phyloP scores from a whole-genome alignment of 1,140 invertebrate genomes.

The Dryas iulia region DNA sequence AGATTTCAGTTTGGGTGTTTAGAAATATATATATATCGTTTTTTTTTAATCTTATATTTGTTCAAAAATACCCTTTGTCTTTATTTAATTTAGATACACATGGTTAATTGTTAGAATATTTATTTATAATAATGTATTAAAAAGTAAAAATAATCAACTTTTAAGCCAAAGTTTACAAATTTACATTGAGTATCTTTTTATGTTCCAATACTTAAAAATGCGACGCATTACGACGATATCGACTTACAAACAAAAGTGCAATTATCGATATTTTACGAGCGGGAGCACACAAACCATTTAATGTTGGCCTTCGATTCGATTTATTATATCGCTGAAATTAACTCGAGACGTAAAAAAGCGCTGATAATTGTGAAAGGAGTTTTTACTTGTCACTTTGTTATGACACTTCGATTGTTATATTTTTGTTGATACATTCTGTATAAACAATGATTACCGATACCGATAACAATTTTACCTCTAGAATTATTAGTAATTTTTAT shows the following conservation, averaged over 20 bases:
- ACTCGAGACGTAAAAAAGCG: not conserved
- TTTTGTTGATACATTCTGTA: not conserved
- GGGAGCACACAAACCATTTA: constrained; percentile 17
- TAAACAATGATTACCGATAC: too few species aligned
- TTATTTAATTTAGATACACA: too few species aligned
- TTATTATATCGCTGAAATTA: not conserved
- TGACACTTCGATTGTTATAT: not conserved
- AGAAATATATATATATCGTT: too few species aligned
- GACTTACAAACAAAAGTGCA: constrained; percentile 18
- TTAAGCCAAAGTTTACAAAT: not conserved
- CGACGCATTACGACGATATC: not conserved
- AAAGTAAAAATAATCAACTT: not conserved
- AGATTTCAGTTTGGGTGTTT: too few species aligned
- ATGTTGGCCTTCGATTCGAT: constrained; percentile 14
- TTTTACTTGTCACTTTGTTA: not conserved
- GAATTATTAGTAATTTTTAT: too few species aligned
- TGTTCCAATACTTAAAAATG: not conserved
- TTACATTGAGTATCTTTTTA: not conserved
- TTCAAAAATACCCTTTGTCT: too few species aligned
- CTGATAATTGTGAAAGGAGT: not conserved
- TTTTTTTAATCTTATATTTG: too few species aligned
- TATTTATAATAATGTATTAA: too few species aligned
- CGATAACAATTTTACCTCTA: too few species aligned
- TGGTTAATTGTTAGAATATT: too few species aligned
- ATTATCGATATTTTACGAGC: constrained; percentile 18